These are phyloP conservation scores for Byasa hedistus DNA, from an alignment of 2,888 invertebrate species.

Conservation along the genomic window DNA sequence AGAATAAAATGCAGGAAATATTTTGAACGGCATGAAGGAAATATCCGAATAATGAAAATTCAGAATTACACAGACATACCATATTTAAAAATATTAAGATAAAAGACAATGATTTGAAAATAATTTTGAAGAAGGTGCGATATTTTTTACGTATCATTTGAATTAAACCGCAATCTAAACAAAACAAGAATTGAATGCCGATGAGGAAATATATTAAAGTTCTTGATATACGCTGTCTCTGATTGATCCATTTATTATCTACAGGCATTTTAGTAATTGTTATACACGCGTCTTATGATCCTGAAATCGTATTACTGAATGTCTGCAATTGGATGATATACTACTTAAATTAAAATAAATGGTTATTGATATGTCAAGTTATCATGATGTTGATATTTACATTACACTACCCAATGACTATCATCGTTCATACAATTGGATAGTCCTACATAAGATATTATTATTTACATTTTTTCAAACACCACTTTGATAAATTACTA, in stretches of 20 bases:
- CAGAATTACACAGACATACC: not conserved
- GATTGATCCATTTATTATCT: not conserved
- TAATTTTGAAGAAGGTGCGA: not conserved
- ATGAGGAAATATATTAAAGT: not conserved
- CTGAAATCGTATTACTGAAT: not conserved
- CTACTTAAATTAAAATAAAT: not conserved
- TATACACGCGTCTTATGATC: not conserved
- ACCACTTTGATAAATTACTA: too few relatives aligned
- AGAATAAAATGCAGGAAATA: not conserved
- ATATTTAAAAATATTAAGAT: not conserved
- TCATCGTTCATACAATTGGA: too few relatives aligned
- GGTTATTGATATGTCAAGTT: not conserved
- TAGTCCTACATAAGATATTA: too few relatives aligned
- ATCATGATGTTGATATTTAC: too few relatives aligned
- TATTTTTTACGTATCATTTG: not conserved
- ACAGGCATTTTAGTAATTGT: not conserved
- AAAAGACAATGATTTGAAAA: not conserved
- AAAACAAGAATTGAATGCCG: slow-evolving; percentile 1
- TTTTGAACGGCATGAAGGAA: not conserved
- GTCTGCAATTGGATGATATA: not conserved
- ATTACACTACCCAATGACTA: too few relatives aligned
- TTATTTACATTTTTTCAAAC: too few relatives aligned
- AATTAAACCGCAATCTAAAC: slow-evolving; percentile 11
- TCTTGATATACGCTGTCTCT: not conserved
- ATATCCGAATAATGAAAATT: not conserved